A percentile compares a stretch with the other conserved stretches of the same genome.
These are phyloP conservation scores for Colinus virginianus DNA, from an alignment of 2,113 vertebrate genomes.

Conservation along the genomic window DNA sequence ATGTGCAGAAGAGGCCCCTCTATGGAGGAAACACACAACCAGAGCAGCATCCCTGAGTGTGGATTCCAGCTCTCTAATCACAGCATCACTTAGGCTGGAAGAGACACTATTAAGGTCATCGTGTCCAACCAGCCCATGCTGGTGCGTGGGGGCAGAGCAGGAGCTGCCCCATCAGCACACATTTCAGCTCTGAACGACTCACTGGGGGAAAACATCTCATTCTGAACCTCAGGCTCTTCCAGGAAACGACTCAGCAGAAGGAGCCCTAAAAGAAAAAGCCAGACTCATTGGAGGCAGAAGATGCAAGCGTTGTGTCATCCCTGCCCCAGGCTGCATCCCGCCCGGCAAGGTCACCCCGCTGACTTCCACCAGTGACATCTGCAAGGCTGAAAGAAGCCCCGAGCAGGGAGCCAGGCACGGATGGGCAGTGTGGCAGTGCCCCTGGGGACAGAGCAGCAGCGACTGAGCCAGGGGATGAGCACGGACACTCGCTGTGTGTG, in stretches of 20 bases:
- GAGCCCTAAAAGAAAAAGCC: not conserved
- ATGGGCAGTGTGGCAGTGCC: not conserved
- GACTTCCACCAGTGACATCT: not conserved
- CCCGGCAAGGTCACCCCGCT: accelerated
- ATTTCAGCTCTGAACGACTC: accelerated
- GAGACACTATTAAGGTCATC: not conserved
- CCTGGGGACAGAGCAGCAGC: not conserved
- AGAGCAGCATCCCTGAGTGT: not conserved
- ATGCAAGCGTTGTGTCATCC: not conserved
- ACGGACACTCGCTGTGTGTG: not conserved
- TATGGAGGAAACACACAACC: not conserved
- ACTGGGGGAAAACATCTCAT: not conserved
- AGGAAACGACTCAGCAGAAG: not conserved
- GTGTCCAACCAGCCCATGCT: not conserved
- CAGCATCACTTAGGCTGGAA: not conserved
- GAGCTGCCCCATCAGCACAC: too few relatives aligned
- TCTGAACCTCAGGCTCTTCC: not conserved
- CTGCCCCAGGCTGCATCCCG: not conserved
- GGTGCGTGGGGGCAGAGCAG: too few relatives aligned
- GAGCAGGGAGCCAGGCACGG: too few relatives aligned
- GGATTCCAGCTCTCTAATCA: not conserved
- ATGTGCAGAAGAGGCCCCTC: not conserved
- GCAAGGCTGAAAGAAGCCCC: not conserved
- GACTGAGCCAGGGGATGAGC: not conserved
- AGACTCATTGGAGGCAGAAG: not conserved